A percentile compares a stretch with the other conserved stretches of the same genome.
Evolutionary conservation across 2,797 vertebrate genomes (phyloP).

Genomic region (Hydrocynus forskahlii): DNA sequence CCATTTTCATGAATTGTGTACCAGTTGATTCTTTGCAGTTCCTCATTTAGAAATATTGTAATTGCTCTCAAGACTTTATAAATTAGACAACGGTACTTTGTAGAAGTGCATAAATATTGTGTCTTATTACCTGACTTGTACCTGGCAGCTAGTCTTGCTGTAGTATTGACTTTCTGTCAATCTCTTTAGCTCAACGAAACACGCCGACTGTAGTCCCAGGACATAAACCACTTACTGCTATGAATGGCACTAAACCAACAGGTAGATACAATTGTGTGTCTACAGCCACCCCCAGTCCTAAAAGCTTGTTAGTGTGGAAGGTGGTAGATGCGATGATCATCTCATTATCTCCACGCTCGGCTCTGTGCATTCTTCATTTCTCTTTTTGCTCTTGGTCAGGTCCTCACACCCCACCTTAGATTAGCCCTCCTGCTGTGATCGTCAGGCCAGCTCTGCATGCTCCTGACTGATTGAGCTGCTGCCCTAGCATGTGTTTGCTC

Average conservation of each 20-base stretch:
- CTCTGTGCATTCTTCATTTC: conserved; percentile 1
- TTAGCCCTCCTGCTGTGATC: conserved; percentile 13
- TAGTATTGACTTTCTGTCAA: conserved; percentile 54
- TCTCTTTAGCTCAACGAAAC: conserved; percentile 63
- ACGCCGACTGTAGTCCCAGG: conserved; percentile 56
- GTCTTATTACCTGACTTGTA: conserved; percentile 4
- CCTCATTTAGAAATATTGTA: neutral
- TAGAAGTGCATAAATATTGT: neutral
- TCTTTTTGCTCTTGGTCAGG: conserved; percentile 14
- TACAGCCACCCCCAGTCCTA: conserved; percentile 2
- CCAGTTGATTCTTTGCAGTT: neutral
- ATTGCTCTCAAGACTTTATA: neutral
- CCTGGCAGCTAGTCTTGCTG: conserved; percentile 19
- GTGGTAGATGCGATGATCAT: conserved; percentile 9
- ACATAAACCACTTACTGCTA: conserved; percentile 57
- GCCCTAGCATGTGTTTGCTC: conserved; percentile 45
- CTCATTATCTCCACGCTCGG: conserved; percentile 12
- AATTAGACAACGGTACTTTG: neutral
- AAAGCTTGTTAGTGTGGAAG: conserved; percentile 39
- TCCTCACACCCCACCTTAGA: neutral
- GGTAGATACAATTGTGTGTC: conserved; percentile 58
- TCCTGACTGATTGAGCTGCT: conserved; percentile 36
- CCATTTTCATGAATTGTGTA: neutral
- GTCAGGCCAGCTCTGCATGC: conserved; percentile 46
- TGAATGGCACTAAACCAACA: conserved; percentile 64